Percentiles rank a stretch among this genome's conserved stretches.
Evolutionary conservation across 2,797 vertebrate genomes (phyloP).

Genomic region (Pyrocephalus nanus): DNA sequence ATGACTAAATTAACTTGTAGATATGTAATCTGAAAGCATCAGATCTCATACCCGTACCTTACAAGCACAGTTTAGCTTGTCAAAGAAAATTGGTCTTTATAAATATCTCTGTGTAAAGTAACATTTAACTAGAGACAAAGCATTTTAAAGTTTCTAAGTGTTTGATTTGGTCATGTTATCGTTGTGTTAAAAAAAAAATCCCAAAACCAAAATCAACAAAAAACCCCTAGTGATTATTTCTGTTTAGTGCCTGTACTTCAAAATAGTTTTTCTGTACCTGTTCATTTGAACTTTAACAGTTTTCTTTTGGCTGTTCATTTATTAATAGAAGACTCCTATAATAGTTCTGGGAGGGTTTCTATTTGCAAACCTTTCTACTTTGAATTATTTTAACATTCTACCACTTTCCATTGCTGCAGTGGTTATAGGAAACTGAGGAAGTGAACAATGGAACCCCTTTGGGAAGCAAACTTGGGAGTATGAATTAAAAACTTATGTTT

Average conservation of each 20-base stretch:
- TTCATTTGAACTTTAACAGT: not conserved
- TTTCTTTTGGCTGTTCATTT: not conserved
- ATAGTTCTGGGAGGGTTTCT: not conserved
- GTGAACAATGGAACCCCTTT: not conserved
- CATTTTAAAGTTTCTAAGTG: not conserved
- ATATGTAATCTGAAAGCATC: slow-evolving; percentile 46
- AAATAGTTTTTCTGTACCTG: not conserved
- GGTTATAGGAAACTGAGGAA: not conserved
- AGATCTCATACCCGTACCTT: slow-evolving; percentile 22
- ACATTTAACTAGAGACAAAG: not conserved
- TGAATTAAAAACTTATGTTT: not conserved
- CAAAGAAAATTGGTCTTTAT: slow-evolving; percentile 42
- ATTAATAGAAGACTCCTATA: not conserved
- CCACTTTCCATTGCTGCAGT: not conserved
- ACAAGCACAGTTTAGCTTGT: slow-evolving; percentile 26
- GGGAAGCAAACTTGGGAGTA: not conserved
- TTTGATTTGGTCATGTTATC: not conserved
- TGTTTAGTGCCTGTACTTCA: not conserved
- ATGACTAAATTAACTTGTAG: slow-evolving; percentile 37
- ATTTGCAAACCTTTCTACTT: not conserved
- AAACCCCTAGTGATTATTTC: not conserved
- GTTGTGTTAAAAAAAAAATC: not conserved
- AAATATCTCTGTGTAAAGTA: slow-evolving; percentile 8
- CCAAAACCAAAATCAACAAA: not conserved
- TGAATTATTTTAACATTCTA: not conserved